Percentiles rank a stretch among this genome's conserved stretches.
phyloP scores from a whole-genome alignment of 2,888 invertebrate genomes.

The Drosophila merina region DNA sequence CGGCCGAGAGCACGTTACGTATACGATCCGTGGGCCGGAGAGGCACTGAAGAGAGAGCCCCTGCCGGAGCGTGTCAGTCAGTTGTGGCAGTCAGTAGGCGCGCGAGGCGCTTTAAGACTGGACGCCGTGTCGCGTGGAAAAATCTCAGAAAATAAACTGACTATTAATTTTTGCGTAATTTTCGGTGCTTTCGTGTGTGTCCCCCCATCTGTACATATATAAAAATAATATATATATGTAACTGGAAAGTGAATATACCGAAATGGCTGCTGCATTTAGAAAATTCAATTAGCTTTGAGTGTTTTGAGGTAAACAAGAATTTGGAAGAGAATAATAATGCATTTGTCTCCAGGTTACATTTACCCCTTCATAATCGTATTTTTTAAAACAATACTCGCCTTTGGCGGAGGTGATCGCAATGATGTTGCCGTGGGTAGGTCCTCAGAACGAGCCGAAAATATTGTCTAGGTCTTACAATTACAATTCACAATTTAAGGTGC shows the following conservation, averaged over 20 bases:
- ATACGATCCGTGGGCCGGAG: constrained; percentile 17
- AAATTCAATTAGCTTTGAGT: constrained; percentile 61
- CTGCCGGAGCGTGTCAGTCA: constrained; percentile 10
- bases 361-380: constrained; percentile 49
- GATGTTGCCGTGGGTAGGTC: constrained; percentile 78
- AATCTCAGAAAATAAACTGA: constrained; percentile 19
- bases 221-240: constrained; percentile 39
- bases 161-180: constrained; percentile 55
- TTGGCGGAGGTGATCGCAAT: constrained; percentile 54
- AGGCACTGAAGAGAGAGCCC: constrained; percentile 13
- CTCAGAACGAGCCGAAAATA: neutral
- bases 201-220: constrained; percentile 22
- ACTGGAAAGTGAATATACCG: constrained; percentile 42
- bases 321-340: constrained; percentile 57
- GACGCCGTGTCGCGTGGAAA: constrained; percentile 60
- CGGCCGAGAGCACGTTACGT: constrained; percentile 7
- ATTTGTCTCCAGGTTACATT: constrained; percentile 64
- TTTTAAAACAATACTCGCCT: constrained; percentile 48
- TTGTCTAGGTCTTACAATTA: neutral
- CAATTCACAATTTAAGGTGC: constrained; percentile 73
- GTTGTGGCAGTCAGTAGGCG: constrained; percentile 70
- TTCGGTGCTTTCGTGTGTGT: constrained; percentile 29
- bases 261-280: constrained; percentile 71
- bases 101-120: constrained; percentile 73
- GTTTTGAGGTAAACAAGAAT: constrained; percentile 30